Evolutionary conservation across 1,140 invertebrate species (phyloP).

Genomic region (Linepithema humile): DNA sequence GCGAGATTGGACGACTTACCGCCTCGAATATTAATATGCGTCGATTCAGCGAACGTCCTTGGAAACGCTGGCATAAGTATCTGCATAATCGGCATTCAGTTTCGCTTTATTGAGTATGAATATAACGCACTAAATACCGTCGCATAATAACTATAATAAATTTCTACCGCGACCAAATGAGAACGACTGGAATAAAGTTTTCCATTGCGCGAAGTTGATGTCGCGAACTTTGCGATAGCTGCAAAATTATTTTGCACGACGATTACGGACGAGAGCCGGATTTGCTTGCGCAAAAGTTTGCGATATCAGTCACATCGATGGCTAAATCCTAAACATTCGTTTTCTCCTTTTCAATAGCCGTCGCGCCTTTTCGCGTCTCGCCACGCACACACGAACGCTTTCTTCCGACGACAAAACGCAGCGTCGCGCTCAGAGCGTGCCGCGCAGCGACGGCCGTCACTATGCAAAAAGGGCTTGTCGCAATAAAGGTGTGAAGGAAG

Average conservation of each 20-base stretch:
- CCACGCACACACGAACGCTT: not conserved
- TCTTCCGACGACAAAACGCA: conserved; percentile 59
- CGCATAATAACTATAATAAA: not conserved
- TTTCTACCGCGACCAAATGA: not conserved
- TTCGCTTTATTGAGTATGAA: not conserved
- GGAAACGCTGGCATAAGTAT: conserved; percentile 28
- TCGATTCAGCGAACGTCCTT: conserved; percentile 2
- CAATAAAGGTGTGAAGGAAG: conserved; percentile 81
- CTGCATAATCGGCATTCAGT: not conserved
- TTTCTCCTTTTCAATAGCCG: not conserved
- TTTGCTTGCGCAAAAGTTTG: not conserved
- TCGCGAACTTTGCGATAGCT: not conserved
- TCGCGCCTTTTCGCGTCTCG: not conserved
- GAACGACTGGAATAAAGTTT: not conserved
- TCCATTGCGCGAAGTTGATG: not conserved
- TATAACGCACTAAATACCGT: not conserved
- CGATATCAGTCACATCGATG: not conserved
- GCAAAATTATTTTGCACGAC: not conserved
- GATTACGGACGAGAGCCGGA: not conserved
- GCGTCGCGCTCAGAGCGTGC: conserved; percentile 49
- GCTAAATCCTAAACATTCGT: not conserved
- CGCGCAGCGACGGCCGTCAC: conserved; percentile 35
- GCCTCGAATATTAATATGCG: conserved; percentile 74
- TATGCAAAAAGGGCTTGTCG: conserved; percentile 72
- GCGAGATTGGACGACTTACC: conserved; percentile 69